Evolutionary conservation across 2,797 vertebrate genomes (phyloP).

Genomic region (Triplophysa bombifrons): DNA sequence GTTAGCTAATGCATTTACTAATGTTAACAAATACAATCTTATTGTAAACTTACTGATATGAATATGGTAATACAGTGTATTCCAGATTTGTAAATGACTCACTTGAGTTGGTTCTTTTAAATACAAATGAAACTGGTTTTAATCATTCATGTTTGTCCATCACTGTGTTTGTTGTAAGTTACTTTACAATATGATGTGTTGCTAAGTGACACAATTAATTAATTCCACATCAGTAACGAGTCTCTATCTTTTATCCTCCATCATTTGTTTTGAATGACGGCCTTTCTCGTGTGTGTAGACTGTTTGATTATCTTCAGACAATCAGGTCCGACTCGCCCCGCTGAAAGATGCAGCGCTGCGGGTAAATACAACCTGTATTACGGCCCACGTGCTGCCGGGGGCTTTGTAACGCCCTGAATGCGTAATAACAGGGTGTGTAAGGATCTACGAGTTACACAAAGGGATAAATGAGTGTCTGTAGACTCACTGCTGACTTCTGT

Average conservation of each 20-base stretch:
- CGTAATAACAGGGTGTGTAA: slow-evolving; percentile 2
- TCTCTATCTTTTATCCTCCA: neutral
- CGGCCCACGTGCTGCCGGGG: neutral
- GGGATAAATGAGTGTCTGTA: neutral
- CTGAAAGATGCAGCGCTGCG: slow-evolving; percentile 26
- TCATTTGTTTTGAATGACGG: neutral
- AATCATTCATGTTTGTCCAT: too few relatives aligned
- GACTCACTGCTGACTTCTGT: neutral
- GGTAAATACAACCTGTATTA: slow-evolving; percentile 9
- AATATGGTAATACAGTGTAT: too few relatives aligned
- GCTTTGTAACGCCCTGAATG: neutral
- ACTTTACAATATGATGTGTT: neutral
- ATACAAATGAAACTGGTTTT: neutral
- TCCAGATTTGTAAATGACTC: too few relatives aligned
- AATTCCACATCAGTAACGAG: neutral
- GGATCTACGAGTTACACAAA: neutral
- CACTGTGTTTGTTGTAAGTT: neutral
- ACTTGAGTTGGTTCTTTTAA: too few relatives aligned
- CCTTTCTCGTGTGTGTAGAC: slow-evolving; percentile 3
- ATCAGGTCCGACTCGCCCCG: slow-evolving; percentile 51
- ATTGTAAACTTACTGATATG: too few relatives aligned
- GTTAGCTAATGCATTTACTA: too few relatives aligned
- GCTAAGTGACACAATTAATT: neutral
- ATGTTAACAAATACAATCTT: too few relatives aligned
- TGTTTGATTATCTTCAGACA: slow-evolving; percentile 20